Evolutionary conservation across 2,797 vertebrate genomes (phyloP), one percentile per base, ranked within the genome.

Genomic region (Smutsia gigantea): DNA sequence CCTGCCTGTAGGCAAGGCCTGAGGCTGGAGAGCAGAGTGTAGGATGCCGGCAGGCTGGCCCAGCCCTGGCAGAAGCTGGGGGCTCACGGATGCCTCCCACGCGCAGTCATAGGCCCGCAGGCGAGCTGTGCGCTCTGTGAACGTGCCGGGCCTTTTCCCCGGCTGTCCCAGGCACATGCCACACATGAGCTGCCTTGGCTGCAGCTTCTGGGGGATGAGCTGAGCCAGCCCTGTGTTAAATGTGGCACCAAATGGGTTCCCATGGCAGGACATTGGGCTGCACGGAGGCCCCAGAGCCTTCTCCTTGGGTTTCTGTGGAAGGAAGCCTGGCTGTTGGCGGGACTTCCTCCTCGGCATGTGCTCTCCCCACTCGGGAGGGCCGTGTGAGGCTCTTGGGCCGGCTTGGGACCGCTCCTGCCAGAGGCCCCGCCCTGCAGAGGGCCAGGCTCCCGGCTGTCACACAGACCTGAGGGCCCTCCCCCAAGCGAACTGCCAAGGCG

Each of bases 211-310:
- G 14, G 29, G 68, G 53, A 39, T 37, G 37, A 6, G 37, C 29
- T 7, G 46, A 42, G 7, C 31, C 14, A 19, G 37, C 57, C 37
- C 0, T 0, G 46, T 0, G 0, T 64, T 79, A 34, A 6, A 13
- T 2, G 2, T 64, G 53, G 14, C 17, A 6, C 61, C 7, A 11
- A 13, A 3, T 19, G 5, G 18, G 25, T 74, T 97, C 79, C 46
- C 4, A 34, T 72, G 34, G 31, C 49, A 74, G 74, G 64, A 9
- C 15, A 18, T 66, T 4, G 17, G 46, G 34, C 82, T 42, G 78
- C 34, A 37, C 9, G 2, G 19, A 29, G 4, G 2, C 68, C 59
- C 12, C 25, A 57, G 71, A 82, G 57, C 72, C 64, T n/a, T 82
- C 31, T 46, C 11, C 31, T 49, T 51, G 29, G 61, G 27, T 12